Evolutionary conservation across 2,113 vertebrate species (phyloP).

Genomic region (Lepus americanus): DNA sequence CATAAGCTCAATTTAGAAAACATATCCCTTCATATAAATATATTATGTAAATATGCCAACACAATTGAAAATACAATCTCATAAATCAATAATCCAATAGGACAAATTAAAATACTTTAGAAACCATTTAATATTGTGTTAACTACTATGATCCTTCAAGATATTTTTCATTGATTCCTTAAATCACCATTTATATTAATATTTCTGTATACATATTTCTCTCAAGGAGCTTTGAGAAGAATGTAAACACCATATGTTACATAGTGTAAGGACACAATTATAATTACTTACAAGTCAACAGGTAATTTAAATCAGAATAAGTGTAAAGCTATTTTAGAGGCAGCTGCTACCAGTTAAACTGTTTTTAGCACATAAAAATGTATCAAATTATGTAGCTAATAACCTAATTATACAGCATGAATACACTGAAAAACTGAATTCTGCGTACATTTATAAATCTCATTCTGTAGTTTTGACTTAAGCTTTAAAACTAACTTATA

Average conservation of each 20-base stretch:
- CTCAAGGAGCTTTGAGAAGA: conserved; percentile 71
- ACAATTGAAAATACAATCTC: conserved; percentile 29
- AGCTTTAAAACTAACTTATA: conserved; percentile 47
- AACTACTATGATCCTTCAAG: conserved; percentile 36
- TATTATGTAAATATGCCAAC: neutral
- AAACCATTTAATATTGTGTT: conserved; percentile 41
- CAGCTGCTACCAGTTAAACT: conserved; percentile 67
- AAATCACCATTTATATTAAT: conserved; percentile 62
- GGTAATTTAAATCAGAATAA: conserved; percentile 75
- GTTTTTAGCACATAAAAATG: conserved; percentile 54
- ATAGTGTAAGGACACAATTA: conserved; percentile 64
- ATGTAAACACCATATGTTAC: conserved; percentile 79
- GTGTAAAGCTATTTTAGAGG: conserved; percentile 18
- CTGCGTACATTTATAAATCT: conserved; percentile 49
- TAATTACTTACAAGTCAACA: conserved; percentile 74
- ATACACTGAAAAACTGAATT: neutral
- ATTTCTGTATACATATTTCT: neutral
- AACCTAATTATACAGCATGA: conserved; percentile 54
- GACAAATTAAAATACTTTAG: conserved; percentile 53
- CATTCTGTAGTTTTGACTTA: conserved; percentile 45
- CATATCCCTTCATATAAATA: neutral
- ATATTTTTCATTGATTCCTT: conserved; percentile 35
- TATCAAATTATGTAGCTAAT: conserved; percentile 57
- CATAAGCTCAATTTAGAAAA: conserved; percentile 20
- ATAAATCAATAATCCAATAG: conserved; percentile 51